Evolutionary conservation across 2,113 vertebrate species (phyloP), one percentile per base, ranked within the genome.

Genomic region (Bubo bubo): DNA sequence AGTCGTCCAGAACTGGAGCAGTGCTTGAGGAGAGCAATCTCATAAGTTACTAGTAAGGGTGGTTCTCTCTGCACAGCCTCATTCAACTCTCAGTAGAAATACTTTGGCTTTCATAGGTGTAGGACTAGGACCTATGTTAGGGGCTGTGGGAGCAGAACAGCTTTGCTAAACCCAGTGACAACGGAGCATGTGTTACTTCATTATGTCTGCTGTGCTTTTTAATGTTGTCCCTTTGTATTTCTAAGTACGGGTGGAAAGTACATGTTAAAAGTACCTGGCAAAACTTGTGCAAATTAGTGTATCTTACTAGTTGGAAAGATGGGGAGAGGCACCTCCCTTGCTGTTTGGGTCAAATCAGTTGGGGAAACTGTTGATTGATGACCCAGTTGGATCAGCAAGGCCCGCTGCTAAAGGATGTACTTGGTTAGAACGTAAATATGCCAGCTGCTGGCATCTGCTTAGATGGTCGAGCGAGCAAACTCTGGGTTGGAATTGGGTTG

Each of bases 141-240:
- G 45, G 49, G 26, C 79, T 39, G 50, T 16, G 32, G 39, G 77
- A 50, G 24, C 12, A 37, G 39, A 43, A 49, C 34, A 19, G 27
- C 39, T 50, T 63, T 64, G 45, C 14, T 86, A 76, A 80, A 60
- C 27, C 7, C 35, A 27, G 66, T 83, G 72, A 41, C 32, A 88
- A 11, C 47, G 68, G 50, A 64, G 22, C 2, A 5, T 30, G 18
- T 2, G 3, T 73, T 49, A 53, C n/a, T 60, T 81, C 0, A 0
- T 41, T 41, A 10, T 9, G 10, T 72, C 59, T 68, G 60, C 53
- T 63, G 39, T 63, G 35, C 20, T 74, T 68, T 58, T 52, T 20
- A 14, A 9, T 55, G n/a, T 24, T 4, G 3, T 24, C 32, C 52
- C 30, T 87, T 27, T 62, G 16, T 79, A 24, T 18, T 79, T 90